Evolutionary conservation across 1,140 invertebrate species (phyloP).

Genomic region (Bombus turneri): DNA sequence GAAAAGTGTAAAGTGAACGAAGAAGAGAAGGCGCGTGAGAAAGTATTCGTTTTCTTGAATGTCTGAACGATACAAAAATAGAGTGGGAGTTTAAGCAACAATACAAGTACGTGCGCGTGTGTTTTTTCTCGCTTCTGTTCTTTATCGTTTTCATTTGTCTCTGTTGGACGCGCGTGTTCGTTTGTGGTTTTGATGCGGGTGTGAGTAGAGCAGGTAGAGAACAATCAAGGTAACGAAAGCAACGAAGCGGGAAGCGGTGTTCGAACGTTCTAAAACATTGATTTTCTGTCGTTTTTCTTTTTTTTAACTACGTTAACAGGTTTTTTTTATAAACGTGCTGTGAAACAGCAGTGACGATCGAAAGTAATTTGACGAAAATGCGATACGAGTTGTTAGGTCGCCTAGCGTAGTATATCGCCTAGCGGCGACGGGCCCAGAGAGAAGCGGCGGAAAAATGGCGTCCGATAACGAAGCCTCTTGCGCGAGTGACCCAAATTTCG

Average conservation of each 20-base stretch:
- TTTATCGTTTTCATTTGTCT: not conserved
- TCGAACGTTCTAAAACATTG: conserved; percentile 33
- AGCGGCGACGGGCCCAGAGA: conserved; percentile 62
- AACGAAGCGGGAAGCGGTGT: conserved; percentile 57
- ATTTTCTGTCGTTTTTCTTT: conserved; percentile 8
- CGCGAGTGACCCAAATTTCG: conserved; percentile 97
- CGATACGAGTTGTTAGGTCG: conserved; percentile 67
- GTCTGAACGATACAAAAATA: conserved; percentile 11
- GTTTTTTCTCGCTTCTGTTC: conserved; percentile 14
- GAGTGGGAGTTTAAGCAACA: conserved; percentile 1
- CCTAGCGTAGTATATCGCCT: conserved; percentile 69
- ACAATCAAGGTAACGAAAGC: conserved; percentile 45
- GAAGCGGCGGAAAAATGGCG: conserved; percentile 87
- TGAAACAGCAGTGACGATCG: not conserved
- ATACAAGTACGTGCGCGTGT: conserved; percentile 2
- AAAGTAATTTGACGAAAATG: conserved; percentile 45
- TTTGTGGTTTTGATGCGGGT: conserved; percentile 35
- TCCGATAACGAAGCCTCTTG: conserved; percentile 92
- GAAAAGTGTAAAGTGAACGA: conserved; percentile 50
- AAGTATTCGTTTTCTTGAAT: conserved; percentile 30
- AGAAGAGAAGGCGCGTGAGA: conserved; percentile 16
- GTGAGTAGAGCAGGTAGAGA: conserved; percentile 61
- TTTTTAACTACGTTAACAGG: not conserved
- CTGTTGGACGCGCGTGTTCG: conserved; percentile 13
- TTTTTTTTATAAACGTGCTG: conserved; percentile 10